phyloP scores from a whole-genome alignment of 1,140 invertebrate genomes.

The Drosophila mauritiana region DNA sequence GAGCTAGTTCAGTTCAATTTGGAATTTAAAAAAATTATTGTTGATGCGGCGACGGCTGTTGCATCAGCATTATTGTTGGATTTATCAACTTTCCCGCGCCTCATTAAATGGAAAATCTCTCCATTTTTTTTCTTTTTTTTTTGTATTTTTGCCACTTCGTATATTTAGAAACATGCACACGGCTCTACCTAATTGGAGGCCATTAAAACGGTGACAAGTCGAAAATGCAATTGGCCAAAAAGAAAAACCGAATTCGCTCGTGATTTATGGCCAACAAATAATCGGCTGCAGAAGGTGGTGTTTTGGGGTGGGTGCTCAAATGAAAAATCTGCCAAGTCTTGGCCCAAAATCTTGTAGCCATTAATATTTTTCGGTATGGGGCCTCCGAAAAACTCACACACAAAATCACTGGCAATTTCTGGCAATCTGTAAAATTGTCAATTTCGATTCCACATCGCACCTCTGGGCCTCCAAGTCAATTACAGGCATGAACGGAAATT shows the following conservation, averaged over 20 bases:
- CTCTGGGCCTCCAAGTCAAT: conserved; percentile 68
- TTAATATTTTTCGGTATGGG: conserved; percentile 49
- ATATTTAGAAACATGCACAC: conserved; percentile 33
- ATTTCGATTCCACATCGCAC: conserved; percentile 62
- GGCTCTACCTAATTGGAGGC: conserved; percentile 59
- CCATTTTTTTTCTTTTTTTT: neutral
- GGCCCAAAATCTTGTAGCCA: conserved; percentile 66
- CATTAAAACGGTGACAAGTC: conserved; percentile 71
- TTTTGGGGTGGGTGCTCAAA: conserved; percentile 4
- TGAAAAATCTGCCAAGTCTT: conserved; percentile 64
- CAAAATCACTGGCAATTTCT: conserved; percentile 15
- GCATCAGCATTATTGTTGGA: conserved; percentile 22
- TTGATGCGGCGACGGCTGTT: conserved; percentile 13
- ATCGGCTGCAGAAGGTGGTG: conserved; percentile 22
- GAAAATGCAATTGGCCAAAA: conserved; percentile 53
- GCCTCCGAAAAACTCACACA: neutral
- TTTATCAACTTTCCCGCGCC: conserved; percentile 15
- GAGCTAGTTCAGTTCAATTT: conserved; percentile 69
- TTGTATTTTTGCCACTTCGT: neutral
- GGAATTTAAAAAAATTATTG: conserved; percentile 45
- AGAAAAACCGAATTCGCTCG: conserved; percentile 20
- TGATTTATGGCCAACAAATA: conserved; percentile 81
- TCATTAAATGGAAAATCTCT: conserved; percentile 19
- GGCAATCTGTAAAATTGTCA: conserved; percentile 59
- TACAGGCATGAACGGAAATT: conserved; percentile 84